Percentiles rank a stretch among this genome's conserved stretches.
These are phyloP conservation scores for Sanderia malayensis DNA, from an alignment of 30 jellyfish, hydroid and myxozoan species.

Conservation along the genomic window DNA sequence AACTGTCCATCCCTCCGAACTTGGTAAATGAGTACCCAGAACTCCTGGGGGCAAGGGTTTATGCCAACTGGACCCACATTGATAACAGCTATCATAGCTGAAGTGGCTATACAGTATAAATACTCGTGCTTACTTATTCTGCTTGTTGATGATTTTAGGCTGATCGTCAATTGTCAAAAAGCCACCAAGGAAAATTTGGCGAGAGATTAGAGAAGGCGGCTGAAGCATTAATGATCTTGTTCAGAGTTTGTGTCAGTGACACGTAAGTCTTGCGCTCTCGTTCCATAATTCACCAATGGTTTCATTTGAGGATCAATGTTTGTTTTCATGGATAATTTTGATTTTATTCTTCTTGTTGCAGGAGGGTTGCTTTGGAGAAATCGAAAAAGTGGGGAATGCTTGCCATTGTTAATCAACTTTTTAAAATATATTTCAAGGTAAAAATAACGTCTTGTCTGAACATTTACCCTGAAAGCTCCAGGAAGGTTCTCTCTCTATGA, in stretches of 20 bases:
- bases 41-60: too few species aligned
- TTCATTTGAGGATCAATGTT: not conserved
- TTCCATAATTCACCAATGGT: not conserved
- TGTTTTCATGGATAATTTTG: too few species aligned
- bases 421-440: conserved; percentile 83
- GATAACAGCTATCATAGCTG: too few species aligned
- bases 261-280: conserved; percentile 46
- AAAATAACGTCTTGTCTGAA: not conserved
- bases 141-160: too few species aligned
- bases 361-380: conserved; percentile 88
- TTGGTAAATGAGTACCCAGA: too few species aligned
- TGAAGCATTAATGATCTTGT: conserved; percentile 79
- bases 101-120: too few species aligned
- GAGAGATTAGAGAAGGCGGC: conserved; percentile 92
- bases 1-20: too few species aligned
- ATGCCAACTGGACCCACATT: too few species aligned
- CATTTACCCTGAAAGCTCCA: too few species aligned
- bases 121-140: too few species aligned
- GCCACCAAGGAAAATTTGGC: conserved; percentile 71
- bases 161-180: conserved; percentile 61
- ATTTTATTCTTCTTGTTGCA: not conserved
- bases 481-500: too few species aligned
- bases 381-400: conserved; percentile 99
- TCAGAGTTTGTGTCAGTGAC: conserved; percentile 94
- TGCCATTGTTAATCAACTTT: conserved; percentile 84